A percentile compares a stretch with the other conserved stretches of the same genome.
Evolutionary conservation across 2,797 vertebrate genomes (phyloP).

Genomic region (Poecile montanus): DNA sequence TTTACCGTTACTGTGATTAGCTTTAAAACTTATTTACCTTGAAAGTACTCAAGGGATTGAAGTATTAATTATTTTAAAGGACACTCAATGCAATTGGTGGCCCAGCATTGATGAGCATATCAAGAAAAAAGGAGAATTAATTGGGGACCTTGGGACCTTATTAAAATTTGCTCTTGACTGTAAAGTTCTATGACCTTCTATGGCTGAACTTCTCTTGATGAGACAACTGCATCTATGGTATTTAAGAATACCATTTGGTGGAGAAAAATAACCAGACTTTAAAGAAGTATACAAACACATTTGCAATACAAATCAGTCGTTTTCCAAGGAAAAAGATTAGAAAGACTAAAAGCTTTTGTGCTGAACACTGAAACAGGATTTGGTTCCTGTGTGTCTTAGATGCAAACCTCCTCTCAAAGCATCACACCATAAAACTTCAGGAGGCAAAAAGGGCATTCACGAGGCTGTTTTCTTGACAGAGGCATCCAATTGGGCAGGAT

Average conservation of each 20-base stretch:
- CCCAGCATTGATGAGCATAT: conserved; percentile 56
- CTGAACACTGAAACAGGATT: neutral
- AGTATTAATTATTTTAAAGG: conserved; percentile 70
- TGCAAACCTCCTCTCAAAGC: neutral
- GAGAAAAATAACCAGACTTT: conserved; percentile 3
- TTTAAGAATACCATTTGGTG: neutral
- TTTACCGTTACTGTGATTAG: neutral
- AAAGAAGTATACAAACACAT: neutral
- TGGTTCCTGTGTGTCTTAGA: neutral
- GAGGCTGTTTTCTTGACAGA: neutral
- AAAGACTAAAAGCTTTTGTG: neutral
- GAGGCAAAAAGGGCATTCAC: neutral
- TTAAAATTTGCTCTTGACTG: conserved; percentile 62
- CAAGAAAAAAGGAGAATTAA: conserved; percentile 49
- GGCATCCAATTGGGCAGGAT: neutral
- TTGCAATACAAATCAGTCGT: neutral
- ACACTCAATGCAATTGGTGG: conserved; percentile 34
- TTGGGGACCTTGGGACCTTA: conserved; percentile 64
- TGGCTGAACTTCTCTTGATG: neutral
- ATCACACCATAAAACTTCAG: neutral
- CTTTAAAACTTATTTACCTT: conserved; percentile 62
- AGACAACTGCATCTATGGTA: neutral
- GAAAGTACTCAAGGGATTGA: conserved; percentile 42
- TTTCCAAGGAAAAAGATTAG: neutral
- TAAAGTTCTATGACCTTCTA: conserved; percentile 49